Percentiles rank a stretch among this genome's conserved stretches.
These are phyloP conservation scores for Macroglossus sobrinus DNA, from an alignment of 2,113 vertebrate genomes.

Conservation along the genomic window DNA sequence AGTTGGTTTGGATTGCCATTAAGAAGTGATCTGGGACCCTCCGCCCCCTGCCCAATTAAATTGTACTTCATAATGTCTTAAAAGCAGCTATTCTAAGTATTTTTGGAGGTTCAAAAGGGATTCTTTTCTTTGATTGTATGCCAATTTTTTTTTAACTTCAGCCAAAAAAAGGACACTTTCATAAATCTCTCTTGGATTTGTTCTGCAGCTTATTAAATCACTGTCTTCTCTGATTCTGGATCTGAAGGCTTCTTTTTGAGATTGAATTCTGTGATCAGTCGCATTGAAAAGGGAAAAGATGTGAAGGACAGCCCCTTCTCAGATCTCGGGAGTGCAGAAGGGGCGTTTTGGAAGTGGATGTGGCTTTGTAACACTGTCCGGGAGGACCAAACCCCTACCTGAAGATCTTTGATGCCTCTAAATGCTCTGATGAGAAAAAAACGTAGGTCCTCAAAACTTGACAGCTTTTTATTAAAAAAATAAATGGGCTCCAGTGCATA, in stretches of 20 bases:
- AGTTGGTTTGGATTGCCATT: background rate
- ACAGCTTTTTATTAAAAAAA: slow-evolving; percentile 4
- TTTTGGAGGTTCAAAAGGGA: slow-evolving; percentile 29
- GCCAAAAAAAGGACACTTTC: background rate
- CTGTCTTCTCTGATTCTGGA: slow-evolving; percentile 55
- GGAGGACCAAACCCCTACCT: background rate
- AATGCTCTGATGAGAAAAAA: background rate
- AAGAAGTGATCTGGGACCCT: background rate
- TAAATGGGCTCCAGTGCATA: background rate
- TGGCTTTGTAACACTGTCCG: background rate
- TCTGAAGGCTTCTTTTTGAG: slow-evolving; percentile 46
- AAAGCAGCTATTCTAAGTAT: slow-evolving; percentile 28
- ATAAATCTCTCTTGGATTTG: slow-evolving; percentile 56
- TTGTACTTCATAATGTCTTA: background rate
- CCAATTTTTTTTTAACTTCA: slow-evolving; percentile 7
- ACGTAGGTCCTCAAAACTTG: slow-evolving; percentile 2
- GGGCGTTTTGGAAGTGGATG: background rate
- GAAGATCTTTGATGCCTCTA: slow-evolving; percentile 14
- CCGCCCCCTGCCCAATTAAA: background rate
- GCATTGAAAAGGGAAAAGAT: background rate
- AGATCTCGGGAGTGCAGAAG: background rate
- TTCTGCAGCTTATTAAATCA: slow-evolving; percentile 58
- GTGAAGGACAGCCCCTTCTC: slow-evolving; percentile 15
- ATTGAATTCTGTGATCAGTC: slow-evolving; percentile 8
- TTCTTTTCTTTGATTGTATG: slow-evolving; percentile 49